Evolutionary conservation across 2,113 vertebrate genomes (phyloP).

Genomic region (Catagonus wagneri): DNA sequence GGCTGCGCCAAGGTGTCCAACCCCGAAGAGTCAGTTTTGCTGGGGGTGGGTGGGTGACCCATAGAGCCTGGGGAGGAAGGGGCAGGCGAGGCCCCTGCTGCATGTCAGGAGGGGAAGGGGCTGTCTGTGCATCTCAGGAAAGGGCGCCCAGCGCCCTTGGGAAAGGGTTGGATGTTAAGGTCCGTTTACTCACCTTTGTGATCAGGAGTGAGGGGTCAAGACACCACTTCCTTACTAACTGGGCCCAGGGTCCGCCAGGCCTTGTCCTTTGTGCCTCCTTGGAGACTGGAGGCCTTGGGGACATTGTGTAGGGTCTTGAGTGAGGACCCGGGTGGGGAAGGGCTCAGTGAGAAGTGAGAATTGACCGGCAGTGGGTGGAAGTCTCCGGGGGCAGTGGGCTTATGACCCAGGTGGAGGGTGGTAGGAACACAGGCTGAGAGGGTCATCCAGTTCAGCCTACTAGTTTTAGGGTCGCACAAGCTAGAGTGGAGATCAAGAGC

Average conservation of each 20-base stretch:
- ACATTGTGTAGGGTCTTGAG: neutral
- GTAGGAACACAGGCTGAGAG: neutral
- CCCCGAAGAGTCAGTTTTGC: neutral
- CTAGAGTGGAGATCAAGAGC: neutral
- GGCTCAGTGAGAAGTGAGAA: neutral
- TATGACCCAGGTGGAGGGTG: neutral
- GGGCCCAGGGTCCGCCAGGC: neutral
- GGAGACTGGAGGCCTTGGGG: neutral
- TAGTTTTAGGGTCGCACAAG: neutral
- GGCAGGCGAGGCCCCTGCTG: neutral
- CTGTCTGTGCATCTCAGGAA: neutral
- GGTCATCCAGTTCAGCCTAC: neutral
- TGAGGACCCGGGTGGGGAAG: neutral
- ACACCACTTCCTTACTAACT: neutral
- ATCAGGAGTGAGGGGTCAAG: neutral
- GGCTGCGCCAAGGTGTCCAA: neutral
- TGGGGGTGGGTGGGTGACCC: neutral
- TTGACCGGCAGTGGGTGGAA: fast-evolving
- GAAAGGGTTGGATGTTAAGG: neutral
- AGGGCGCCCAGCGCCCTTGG: neutral
- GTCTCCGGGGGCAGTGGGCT: neutral
- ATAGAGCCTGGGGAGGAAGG: neutral
- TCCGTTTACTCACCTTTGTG: neutral
- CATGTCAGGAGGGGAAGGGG: neutral
- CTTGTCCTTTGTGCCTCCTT: neutral